A percentile compares a stretch with the other conserved stretches of the same genome.
Evolutionary conservation across 2,113 vertebrate genomes (phyloP).

Genomic region (Pungitius pungitius): DNA sequence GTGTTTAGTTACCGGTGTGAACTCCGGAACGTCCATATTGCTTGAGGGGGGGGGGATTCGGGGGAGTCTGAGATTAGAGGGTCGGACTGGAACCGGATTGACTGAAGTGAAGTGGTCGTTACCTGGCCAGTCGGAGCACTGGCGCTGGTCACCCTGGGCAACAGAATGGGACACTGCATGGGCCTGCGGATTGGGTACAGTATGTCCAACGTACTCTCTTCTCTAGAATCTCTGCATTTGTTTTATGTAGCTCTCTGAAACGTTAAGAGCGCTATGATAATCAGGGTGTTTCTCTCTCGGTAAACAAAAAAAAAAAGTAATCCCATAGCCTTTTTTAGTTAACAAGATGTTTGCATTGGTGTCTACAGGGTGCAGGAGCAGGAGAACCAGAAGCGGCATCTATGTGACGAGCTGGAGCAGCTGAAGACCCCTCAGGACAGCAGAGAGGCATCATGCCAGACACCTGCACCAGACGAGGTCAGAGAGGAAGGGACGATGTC

Average conservation of each 20-base stretch:
- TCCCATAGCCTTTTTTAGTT: background rate
- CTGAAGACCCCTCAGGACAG: constrained; percentile 73
- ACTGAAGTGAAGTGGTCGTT: constrained; percentile 28
- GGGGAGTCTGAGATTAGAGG: constrained; percentile 8
- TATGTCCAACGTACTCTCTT: constrained; percentile 58
- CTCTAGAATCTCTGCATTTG: background rate
- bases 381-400: constrained; percentile 80
- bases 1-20: constrained; percentile 42
- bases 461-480: constrained; percentile 71
- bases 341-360: background rate
- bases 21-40: constrained; percentile 14
- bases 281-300: background rate
- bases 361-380: constrained; percentile 81
- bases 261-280: background rate
- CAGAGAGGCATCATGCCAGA: constrained; percentile 80
- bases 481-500: constrained; percentile 9
- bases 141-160: constrained; percentile 75
- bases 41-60: too few species aligned
- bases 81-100: constrained; percentile 10
- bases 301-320: background rate
- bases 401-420: constrained; percentile 78
- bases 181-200: constrained; percentile 81
- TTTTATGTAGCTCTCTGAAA: background rate
- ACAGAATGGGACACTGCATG: constrained; percentile 82
- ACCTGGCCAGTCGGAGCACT: constrained; percentile 64